Evolutionary conservation across 2,113 vertebrate species (phyloP).

Genomic region (Synodontis membranacea): DNA sequence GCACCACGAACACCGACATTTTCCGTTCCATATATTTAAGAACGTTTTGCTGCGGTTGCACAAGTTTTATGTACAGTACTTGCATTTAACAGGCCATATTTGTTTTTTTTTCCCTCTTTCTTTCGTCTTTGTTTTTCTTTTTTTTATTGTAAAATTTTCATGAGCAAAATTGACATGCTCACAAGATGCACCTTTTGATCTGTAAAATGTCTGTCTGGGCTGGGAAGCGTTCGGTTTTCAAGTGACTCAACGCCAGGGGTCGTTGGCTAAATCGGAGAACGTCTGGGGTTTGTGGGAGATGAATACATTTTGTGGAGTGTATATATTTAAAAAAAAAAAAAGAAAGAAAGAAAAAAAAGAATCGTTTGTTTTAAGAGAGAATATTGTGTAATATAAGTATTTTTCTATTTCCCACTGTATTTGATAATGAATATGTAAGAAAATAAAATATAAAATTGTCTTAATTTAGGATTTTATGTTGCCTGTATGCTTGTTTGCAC

Average conservation of each 20-base stretch:
- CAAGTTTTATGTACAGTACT: slow-evolving; percentile 54
- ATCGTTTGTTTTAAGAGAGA: slow-evolving; percentile 57
- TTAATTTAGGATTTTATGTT: slow-evolving; percentile 55
- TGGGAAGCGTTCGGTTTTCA: background rate
- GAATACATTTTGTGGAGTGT: slow-evolving; percentile 28
- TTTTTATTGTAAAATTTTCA: slow-evolving; percentile 37
- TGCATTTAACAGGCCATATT: background rate
- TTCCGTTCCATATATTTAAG: slow-evolving; percentile 41
- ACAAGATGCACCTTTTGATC: background rate
- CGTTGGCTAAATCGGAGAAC: background rate
- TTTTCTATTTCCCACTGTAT: slow-evolving; percentile 52
- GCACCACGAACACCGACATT: slow-evolving; percentile 52
- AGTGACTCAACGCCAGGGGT: background rate
- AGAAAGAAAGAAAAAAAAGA: too few relatives aligned
- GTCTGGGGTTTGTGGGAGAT: slow-evolving; percentile 37
- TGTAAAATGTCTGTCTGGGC: background rate
- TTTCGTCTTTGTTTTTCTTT: background rate
- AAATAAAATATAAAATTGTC: slow-evolving; percentile 58
- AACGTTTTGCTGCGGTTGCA: slow-evolving; percentile 67
- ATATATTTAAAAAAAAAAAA: too few relatives aligned
- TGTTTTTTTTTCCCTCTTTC: slow-evolving; percentile 35
- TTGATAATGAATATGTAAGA: slow-evolving; percentile 58
- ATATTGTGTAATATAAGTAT: slow-evolving; percentile 55
- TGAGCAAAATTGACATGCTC: background rate
- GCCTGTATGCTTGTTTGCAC: slow-evolving; percentile 73